Evolutionary conservation across 2,113 vertebrate genomes (phyloP), one percentile per base, ranked within the genome.

Genomic region (Gymnocephalus cernua): DNA sequence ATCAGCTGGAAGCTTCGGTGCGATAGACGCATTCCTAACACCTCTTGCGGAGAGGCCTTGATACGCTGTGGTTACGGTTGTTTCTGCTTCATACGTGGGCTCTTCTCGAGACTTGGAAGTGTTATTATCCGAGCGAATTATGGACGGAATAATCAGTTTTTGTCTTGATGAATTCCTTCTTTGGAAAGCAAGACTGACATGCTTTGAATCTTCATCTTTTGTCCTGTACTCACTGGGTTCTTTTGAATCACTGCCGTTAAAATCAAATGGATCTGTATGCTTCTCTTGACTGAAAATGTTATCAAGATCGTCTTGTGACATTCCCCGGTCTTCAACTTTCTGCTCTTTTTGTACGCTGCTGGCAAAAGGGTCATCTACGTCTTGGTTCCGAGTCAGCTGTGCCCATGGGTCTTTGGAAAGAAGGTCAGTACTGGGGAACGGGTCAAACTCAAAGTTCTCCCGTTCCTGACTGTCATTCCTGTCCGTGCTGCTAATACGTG

Each of bases 241-340:
- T 41, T 73, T 56, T 29, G 75, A 79, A 32, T 64, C 41, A 2
- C 25, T 81, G 72, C 29, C 44, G 53, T 82, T 75, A 29, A 82
- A 79, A 76, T 59, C 47, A 66, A 93, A 93, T 7, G 75, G 68
- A 83, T 94, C 91, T 0, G 19, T 47, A 18, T 23, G 15, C 47
- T 75, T 86, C 3, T 90, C 85, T 23, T 77, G 57, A 75, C 4
- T 38, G 66, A 89, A 94, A 25, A 91, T 65, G 1, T 76, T 38
- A 58, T 94, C 88, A 63, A 93, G 82, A 74, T 94, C 88, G 53
- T 81, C 65, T 14, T 47, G 1, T 2, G 84, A 86, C 75, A 90
- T 88, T 59, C 66, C 63, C n/a, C 2, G 16, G 64, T 89, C 74
- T 69, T 91, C 68, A 19, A 73, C 48, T 62, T 80, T 91, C 38